phyloP scores from a whole-genome alignment of 2,113 vertebrate genomes.

The Henicopernis longicauda region DNA sequence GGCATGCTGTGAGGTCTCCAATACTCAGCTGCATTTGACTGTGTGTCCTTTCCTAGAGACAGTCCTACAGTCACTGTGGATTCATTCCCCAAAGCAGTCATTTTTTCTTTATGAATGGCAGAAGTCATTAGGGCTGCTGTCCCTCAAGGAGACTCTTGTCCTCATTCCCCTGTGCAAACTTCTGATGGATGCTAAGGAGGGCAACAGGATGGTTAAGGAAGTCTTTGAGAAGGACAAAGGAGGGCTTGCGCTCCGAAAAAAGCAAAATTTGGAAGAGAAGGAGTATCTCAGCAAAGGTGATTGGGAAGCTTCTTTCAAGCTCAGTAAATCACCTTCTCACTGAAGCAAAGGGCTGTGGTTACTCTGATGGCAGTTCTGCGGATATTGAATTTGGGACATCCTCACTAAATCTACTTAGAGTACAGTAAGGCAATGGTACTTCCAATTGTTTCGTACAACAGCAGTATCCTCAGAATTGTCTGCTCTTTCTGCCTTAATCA shows the following conservation, averaged over 20 bases:
- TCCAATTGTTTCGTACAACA: background rate
- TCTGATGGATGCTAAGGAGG: background rate
- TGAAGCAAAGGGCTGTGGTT: background rate
- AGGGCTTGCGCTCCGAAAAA: background rate
- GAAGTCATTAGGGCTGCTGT: background rate
- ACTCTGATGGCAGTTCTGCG: background rate
- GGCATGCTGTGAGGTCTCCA: background rate
- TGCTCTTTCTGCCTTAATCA: slow-evolving; percentile 49
- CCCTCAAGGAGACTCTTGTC: background rate
- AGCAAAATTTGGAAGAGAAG: background rate
- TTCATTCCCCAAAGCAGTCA: background rate
- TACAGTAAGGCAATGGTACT: background rate
- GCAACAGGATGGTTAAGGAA: background rate
- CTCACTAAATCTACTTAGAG: background rate
- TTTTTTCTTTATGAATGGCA: background rate
- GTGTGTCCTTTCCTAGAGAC: background rate
- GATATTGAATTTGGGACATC: background rate
- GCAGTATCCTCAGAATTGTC: slow-evolving; percentile 10
- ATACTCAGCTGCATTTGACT: background rate
- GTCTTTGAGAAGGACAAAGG: background rate
- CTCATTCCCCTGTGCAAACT: background rate
- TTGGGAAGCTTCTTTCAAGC: background rate
- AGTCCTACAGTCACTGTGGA: background rate
- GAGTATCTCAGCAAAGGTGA: background rate
- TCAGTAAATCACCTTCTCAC: background rate